Evolutionary conservation across 2,888 invertebrate species (phyloP), one percentile per base, ranked within the genome.

Genomic region (Ganaspis brasiliensis): DNA sequence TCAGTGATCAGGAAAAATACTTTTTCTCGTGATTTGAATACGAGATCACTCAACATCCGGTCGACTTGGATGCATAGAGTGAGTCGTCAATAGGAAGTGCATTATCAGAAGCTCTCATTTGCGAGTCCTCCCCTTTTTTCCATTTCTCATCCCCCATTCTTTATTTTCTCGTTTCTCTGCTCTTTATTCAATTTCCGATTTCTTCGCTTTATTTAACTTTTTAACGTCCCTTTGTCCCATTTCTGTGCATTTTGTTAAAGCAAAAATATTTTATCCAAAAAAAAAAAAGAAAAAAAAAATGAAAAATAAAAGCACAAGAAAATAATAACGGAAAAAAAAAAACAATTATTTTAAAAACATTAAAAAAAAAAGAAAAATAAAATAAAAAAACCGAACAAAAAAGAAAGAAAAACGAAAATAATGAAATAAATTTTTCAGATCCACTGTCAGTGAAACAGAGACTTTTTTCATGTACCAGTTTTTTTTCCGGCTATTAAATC

Each of bases 1-100:
- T 35, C 10, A 19, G 35, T 37, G 37, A 19, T 40, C 12, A 19
- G 37, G n/a, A 37, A 61, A 61, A 61, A 37, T 37, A 19, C 21
- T 61, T 16, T 31, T 59, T 57, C 24, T 59, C 56, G 78, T 80
- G 87, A 89, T 89, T 87, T 84, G 81, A 72, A 83, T 85, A 85
- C 85, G 85, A 89, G 88, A 89, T 89, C 89, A 83, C 81, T 84
- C 83, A 83, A 83, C 88, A 85, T 90, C 90, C 89, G 89, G 88
- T 83, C 80, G 83, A 40, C 9, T 40, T 82, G 84, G 77, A 83
- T 61, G 72, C 63, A 80, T 78, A 82, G 75, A 81, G 82, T 80
- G 77, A 87, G 82, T 89, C 87, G 89, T 88, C 89, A 89, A 89
- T 90, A 90, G 91, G 90, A 91, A 91, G 89, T 91, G 85, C 87